Conservation (phyloP, 2,888 invertebrate genomes). For the Thymelicus sylvestris region DNA sequence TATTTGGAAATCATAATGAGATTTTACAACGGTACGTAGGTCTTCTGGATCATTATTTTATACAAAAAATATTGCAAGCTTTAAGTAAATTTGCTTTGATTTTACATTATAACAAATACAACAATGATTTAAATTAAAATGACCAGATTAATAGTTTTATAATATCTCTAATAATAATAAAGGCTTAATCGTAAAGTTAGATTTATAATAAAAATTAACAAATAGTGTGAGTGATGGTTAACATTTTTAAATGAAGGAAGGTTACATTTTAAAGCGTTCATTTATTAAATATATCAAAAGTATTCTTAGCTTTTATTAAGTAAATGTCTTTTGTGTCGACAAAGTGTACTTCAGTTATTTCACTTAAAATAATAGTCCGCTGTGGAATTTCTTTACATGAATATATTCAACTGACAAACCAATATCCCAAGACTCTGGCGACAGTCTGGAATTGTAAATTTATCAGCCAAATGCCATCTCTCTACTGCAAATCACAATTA, state of each 20-base stretch:
- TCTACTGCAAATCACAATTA: constrained; percentile 57
- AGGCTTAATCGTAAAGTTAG: constrained; percentile 78
- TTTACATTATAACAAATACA: constrained; percentile 79
- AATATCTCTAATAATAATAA: constrained; percentile 76
- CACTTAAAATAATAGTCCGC: constrained; percentile 70
- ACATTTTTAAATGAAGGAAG: constrained; percentile 75
- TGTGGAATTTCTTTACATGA: constrained; percentile 63
- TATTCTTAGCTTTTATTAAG: constrained; percentile 75
- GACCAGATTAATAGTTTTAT: constrained; percentile 84
- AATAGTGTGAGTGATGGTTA: constrained; percentile 83
- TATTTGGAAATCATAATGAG: constrained; percentile 82
- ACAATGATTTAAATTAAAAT: constrained; percentile 84
- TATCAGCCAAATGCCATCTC: constrained; percentile 42
- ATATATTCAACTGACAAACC: constrained; percentile 54
- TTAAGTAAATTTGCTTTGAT: constrained; percentile 78
- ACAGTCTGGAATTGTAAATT: constrained; percentile 51
- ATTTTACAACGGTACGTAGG: constrained; percentile 80
- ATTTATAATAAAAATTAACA: constrained; percentile 80
- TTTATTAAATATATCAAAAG: constrained; percentile 73
- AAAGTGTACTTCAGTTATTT: constrained; percentile 75
- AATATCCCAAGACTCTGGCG: constrained; percentile 68
- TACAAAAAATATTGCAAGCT: constrained; percentile 80
- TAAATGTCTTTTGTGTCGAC: constrained; percentile 77
- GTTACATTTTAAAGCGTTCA: constrained; percentile 81
- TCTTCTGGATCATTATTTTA: constrained; percentile 76